phyloP scores from a whole-genome alignment of 2,888 invertebrate genomes.

The Dusona sp. region DNA sequence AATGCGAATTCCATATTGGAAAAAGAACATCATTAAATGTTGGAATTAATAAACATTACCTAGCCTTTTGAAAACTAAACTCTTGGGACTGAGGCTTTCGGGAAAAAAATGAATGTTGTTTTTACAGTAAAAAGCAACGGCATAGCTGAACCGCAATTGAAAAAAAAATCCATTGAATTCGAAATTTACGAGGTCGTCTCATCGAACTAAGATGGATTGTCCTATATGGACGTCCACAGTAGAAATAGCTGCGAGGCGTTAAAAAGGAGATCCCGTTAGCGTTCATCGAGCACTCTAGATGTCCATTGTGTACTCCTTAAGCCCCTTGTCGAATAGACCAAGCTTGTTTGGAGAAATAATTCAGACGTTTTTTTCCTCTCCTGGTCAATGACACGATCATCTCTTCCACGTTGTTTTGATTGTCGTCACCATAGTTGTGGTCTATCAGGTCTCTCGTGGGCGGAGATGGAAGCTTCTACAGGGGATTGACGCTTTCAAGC shows the following conservation, averaged over 20 bases:
- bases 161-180: background rate
- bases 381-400: conserved; percentile 52
- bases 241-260: conserved; percentile 55
- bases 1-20: too few relatives aligned
- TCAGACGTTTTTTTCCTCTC: conserved; percentile 51
- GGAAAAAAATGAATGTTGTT: background rate
- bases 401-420: conserved; percentile 42
- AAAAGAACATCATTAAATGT: background rate
- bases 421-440: conserved; percentile 36
- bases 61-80: too few relatives aligned
- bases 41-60: background rate
- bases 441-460: conserved; percentile 25
- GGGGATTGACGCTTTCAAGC: conserved; percentile 21
- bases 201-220: background rate
- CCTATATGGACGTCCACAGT: background rate
- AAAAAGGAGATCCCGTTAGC: conserved; percentile 62
- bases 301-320: conserved; percentile 55
- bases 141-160: background rate
- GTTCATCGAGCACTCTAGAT: conserved; percentile 54
- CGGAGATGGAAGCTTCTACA: conserved; percentile 36
- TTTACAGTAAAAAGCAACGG: background rate
- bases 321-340: conserved; percentile 51
- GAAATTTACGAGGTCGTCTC: conserved; percentile 1
- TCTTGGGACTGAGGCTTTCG: background rate
- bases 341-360: conserved; percentile 66